Evolutionary conservation across 2,888 invertebrate species (phyloP).

Genomic region (Galeruca laticollis): DNA sequence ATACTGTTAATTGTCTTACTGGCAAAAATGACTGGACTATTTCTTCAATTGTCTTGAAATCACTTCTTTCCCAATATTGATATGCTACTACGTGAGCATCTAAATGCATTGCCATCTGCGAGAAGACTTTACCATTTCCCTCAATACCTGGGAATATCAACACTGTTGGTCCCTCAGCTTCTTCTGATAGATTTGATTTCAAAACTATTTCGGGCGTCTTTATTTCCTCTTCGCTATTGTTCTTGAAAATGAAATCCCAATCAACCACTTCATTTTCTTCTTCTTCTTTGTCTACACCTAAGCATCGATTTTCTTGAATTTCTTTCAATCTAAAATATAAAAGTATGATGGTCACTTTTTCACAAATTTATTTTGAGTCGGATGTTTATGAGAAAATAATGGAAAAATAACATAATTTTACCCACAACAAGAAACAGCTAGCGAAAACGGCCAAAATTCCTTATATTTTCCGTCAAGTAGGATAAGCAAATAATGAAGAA

Average conservation of each 20-base stretch:
- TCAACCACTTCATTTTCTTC: too few relatives aligned
- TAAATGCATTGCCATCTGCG: slow-evolving; percentile 69
- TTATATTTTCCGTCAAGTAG: too few relatives aligned
- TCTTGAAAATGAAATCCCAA: not conserved
- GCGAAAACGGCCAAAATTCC: too few relatives aligned
- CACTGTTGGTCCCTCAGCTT: slow-evolving; percentile 62
- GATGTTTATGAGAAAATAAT: too few relatives aligned
- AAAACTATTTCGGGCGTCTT: slow-evolving; percentile 9
- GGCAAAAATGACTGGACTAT: slow-evolving; percentile 70
- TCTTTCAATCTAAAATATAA: slow-evolving; percentile 66
- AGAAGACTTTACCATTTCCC: slow-evolving; percentile 71
- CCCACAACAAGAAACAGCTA: too few relatives aligned
- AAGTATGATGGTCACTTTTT: not conserved
- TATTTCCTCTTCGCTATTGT: slow-evolving; percentile 69
- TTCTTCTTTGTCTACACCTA: slow-evolving; percentile 70
- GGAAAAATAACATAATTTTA: too few relatives aligned
- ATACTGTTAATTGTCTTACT: slow-evolving; percentile 67
- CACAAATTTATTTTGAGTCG: too few relatives aligned
- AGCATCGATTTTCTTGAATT: slow-evolving; percentile 67
- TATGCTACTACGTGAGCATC: slow-evolving; percentile 70
- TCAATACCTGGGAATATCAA: slow-evolving; percentile 78
- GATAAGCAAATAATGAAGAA: too few relatives aligned
- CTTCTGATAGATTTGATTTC: slow-evolving; percentile 15
- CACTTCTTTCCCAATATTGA: slow-evolving; percentile 69
- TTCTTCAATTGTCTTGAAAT: slow-evolving; percentile 66